Base-by-base conservation (phyloP, 2,113 vertebrate species). In the Nanger granti region DNA sequence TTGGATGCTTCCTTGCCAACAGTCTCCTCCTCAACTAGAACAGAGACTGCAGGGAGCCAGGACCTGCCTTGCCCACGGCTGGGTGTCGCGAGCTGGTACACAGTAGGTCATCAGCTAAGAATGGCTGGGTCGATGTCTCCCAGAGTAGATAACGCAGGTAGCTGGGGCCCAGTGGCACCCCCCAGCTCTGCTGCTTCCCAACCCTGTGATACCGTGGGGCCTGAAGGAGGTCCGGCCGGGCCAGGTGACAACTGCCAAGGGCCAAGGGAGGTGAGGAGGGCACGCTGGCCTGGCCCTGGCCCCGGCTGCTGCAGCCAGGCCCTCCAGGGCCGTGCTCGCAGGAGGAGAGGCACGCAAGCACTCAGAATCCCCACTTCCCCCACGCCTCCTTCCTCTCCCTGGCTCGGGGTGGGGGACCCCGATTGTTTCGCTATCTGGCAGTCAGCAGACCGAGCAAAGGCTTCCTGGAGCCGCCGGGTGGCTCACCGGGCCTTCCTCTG, bases 371-470 rank as follows among this genome's bases (percentile, higher is more conserved):
- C 47, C 4, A 0, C 76, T 93, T 91, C 93, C 97, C 97, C 95
- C 96, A 89, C 95, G 0, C 94, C 97, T 97, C 96, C 89, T 97
- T 97, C 97, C 97, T 97, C 95, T 87, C 93, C 87, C 62, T 62
- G 96, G 94, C 86, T 96, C 7, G 95, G 95, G 97, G 97, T 83
- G 97, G 97, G 97, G 97, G 84, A 92, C 97, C 96, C 97, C 86
- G 2, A 98, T 97, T 98, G 98, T 98, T 97, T 85, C 7, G 3
- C 97, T 98, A 91, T 98, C 97, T 97, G 96, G 92, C 59, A 7
- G 84, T 9, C 5, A 95, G 92, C 97, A 97, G 97, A 96, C 88
- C 44, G 44, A 97, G 86, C 93, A 87, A 94, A 96, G 97, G 97
- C 82, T 97, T 97, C 97, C 97, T 98, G 98, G 94, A 97, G 98